Evolutionary conservation across 2,113 vertebrate genomes (phyloP).

Genomic region (Sander lucioperca): DNA sequence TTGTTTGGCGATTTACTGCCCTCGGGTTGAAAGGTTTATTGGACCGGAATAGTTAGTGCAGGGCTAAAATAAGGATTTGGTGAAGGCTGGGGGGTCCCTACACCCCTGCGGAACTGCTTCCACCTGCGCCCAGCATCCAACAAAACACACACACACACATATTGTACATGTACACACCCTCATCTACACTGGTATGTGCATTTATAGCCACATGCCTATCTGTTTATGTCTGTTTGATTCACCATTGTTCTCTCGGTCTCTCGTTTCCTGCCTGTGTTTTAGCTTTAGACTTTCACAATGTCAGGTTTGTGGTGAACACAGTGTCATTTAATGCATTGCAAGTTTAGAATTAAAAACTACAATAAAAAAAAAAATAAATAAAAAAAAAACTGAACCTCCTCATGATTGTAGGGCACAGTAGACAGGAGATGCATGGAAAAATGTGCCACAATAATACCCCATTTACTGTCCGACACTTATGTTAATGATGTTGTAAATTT

Average conservation of each 20-base stretch:
- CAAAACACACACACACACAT: constrained; percentile 15
- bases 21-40: constrained; percentile 83
- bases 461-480: background rate
- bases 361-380: constrained; percentile 11
- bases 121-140: constrained; percentile 59
- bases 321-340: background rate
- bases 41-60: constrained; percentile 79
- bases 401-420: background rate
- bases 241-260: background rate
- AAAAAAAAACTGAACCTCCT: background rate
- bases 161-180: constrained; percentile 27
- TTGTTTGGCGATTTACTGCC: constrained; percentile 83
- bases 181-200: constrained; percentile 26
- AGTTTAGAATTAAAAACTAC: constrained; percentile 9
- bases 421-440: background rate
- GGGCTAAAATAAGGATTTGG: constrained; percentile 80
- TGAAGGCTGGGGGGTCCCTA: constrained; percentile 63
- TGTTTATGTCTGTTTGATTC: constrained; percentile 2
- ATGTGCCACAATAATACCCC: background rate
- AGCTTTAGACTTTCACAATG: background rate
- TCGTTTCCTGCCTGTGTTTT: constrained; percentile 1
- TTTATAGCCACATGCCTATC: constrained; percentile 13
- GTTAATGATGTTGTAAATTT: background rate
- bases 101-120: constrained; percentile 24
- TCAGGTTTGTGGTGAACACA: constrained; percentile 1